A percentile compares a stretch with the other conserved stretches of the same genome.
These are phyloP conservation scores for Drosophila basisetae DNA, from an alignment of 2,888 invertebrate genomes.

Conservation along the genomic window DNA sequence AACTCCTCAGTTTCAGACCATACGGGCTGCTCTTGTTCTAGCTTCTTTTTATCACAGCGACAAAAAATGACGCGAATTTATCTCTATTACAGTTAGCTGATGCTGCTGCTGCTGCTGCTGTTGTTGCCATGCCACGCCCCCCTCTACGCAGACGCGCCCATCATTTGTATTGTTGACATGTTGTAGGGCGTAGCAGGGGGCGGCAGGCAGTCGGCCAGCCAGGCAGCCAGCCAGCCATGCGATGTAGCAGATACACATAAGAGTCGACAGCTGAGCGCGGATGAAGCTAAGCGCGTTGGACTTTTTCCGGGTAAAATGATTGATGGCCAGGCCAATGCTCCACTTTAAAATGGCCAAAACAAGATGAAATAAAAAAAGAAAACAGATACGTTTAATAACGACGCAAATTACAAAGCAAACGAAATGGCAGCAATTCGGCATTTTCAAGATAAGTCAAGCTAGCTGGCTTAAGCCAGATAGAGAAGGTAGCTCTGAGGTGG, in stretches of 20 bases:
- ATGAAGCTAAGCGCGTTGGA: slow-evolving; percentile 41
- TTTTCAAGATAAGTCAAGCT: slow-evolving; percentile 32
- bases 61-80: slow-evolving; percentile 79
- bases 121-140: slow-evolving; percentile 56
- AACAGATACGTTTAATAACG: slow-evolving; percentile 54
- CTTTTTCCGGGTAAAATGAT: slow-evolving; percentile 63
- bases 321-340: slow-evolving; percentile 69
- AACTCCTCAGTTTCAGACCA: not conserved
- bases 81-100: slow-evolving; percentile 78
- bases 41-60: slow-evolving; percentile 59
- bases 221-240: slow-evolving; percentile 38
- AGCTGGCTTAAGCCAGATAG: not conserved
- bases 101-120: slow-evolving; percentile 20
- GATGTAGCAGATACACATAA: slow-evolving; percentile 69
- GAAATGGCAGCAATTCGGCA: slow-evolving; percentile 42
- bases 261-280: slow-evolving; percentile 69
- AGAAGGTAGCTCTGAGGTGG: not conserved
- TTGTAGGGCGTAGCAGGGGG: slow-evolving; percentile 18
- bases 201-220: not conserved
- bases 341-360: slow-evolving; percentile 66
- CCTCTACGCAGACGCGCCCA: slow-evolving; percentile 60
- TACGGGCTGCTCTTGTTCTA: slow-evolving; percentile 18
- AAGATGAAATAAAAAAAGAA: slow-evolving; percentile 17
- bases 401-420: slow-evolving; percentile 58
- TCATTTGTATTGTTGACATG: slow-evolving; percentile 80